These are phyloP conservation scores for Cyprinodon variegatus DNA, from an alignment of 2,113 vertebrate genomes.

Conservation along the genomic window DNA sequence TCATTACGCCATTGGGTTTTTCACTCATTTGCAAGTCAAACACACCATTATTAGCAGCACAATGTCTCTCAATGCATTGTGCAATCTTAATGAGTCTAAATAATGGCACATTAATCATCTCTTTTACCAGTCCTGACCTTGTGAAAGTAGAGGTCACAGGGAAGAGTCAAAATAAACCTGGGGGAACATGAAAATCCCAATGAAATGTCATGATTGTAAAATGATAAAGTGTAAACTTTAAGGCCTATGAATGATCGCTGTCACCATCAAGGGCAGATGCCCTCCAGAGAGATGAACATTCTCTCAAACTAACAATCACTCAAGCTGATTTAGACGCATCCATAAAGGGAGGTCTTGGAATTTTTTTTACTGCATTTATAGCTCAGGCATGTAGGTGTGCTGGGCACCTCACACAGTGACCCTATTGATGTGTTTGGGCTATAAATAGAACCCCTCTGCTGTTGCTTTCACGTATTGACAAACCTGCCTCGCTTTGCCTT, in stretches of 20 bases:
- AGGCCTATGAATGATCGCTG: neutral
- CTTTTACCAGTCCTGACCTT: too few species aligned
- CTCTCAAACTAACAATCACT: conserved; percentile 17
- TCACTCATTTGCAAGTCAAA: too few species aligned
- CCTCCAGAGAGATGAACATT: conserved; percentile 1
- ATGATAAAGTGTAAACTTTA: neutral
- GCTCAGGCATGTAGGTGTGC: conserved; percentile 39
- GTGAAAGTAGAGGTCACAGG: too few species aligned
- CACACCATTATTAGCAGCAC: too few species aligned
- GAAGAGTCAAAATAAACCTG: too few species aligned
- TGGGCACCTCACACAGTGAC: conserved; percentile 34
- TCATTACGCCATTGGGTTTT: too few species aligned
- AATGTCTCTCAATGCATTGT: too few species aligned
- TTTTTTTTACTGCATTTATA: conserved; percentile 47
- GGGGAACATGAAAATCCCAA: neutral
- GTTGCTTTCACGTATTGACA: conserved; percentile 54
- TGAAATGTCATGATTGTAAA: neutral
- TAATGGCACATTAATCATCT: too few species aligned
- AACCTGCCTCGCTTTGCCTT: conserved; percentile 38
- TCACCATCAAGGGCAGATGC: neutral
- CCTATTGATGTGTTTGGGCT: conserved; percentile 53
- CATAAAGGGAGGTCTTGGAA: neutral
- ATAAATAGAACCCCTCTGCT: conserved; percentile 68
- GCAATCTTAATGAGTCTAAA: too few species aligned
- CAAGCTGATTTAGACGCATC: conserved; percentile 33